Conservation (phyloP, 2,797 vertebrate genomes). For the Mergus octosetaceus region DNA sequence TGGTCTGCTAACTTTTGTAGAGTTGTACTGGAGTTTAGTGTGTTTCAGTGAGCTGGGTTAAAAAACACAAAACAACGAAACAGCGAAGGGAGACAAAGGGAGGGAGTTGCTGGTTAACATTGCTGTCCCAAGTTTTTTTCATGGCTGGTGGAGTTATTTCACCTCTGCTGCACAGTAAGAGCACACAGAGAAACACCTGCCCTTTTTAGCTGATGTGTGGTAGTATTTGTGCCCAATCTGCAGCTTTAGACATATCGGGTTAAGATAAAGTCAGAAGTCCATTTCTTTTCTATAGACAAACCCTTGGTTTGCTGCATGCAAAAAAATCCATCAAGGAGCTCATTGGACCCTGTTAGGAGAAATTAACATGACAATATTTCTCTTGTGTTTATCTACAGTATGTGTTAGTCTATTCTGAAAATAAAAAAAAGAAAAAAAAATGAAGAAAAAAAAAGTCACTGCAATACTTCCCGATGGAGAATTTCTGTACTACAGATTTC, state of each 20-base stretch:
- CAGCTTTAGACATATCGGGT: background rate
- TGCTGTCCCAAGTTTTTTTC: background rate
- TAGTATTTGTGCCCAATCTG: background rate
- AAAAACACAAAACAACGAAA: background rate
- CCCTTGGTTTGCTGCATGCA: background rate
- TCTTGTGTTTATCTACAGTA: background rate
- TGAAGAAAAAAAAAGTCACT: background rate
- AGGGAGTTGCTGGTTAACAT: background rate
- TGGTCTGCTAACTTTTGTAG: background rate
- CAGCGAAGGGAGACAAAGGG: background rate
- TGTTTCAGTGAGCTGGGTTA: background rate
- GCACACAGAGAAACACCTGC: background rate
- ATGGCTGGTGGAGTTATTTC: background rate
- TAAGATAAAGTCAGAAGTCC: background rate
- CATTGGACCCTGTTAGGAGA: background rate
- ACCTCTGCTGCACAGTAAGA: background rate
- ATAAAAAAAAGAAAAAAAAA: background rate
- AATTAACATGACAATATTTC: background rate
- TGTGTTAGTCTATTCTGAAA: background rate
- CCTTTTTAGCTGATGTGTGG: background rate
- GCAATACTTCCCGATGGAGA: slow-evolving; percentile 1
- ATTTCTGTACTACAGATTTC: slow-evolving; percentile 24
- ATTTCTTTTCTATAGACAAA: background rate
- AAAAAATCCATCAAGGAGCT: background rate
- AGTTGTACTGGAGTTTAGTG: background rate